A percentile compares a stretch with the other conserved stretches of the same genome.
These are phyloP conservation scores for Gasteruption jaculator DNA, from an alignment of 2,888 invertebrate genomes.

Conservation along the genomic window DNA sequence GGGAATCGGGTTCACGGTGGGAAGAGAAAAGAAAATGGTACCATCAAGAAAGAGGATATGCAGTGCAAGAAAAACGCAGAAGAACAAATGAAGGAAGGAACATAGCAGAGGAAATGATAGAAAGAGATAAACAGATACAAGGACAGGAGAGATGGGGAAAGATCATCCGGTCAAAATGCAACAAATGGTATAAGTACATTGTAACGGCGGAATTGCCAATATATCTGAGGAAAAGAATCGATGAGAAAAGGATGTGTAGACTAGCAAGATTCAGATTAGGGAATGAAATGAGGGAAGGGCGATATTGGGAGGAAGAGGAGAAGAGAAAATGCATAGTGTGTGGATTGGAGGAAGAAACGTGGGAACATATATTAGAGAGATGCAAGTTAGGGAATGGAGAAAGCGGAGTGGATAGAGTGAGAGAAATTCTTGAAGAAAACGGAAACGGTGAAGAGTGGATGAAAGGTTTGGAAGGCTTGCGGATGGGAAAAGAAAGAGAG, in stretches of 20 bases:
- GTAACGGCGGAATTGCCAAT: not conserved
- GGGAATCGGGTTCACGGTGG: not conserved
- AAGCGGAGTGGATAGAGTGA: not conserved
- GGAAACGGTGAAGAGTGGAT: too few relatives aligned
- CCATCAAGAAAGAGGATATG: too few relatives aligned
- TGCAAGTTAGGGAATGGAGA: not conserved
- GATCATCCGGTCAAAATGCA: not conserved
- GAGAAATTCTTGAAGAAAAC: too few relatives aligned
- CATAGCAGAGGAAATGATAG: too few relatives aligned
- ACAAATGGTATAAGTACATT: not conserved
- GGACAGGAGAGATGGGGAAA: not conserved
- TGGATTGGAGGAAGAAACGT: not conserved
- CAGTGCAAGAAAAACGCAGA: not conserved
- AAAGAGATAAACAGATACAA: too few relatives aligned
- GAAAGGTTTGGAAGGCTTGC: too few relatives aligned
- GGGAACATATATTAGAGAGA: conserved; percentile 1
- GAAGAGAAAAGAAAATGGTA: not conserved
- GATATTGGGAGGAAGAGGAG: not conserved
- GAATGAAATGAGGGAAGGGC: not conserved
- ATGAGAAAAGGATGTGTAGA: not conserved
- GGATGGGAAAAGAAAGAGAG: too few relatives aligned
- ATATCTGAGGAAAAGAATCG: not conserved
- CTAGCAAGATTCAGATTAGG: conserved; percentile 3
- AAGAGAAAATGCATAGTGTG: not conserved
- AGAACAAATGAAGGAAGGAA: too few relatives aligned